Base-by-base conservation (phyloP, 2,113 vertebrate species). In the Sinocyclocheilus rhinocerous region DNA sequence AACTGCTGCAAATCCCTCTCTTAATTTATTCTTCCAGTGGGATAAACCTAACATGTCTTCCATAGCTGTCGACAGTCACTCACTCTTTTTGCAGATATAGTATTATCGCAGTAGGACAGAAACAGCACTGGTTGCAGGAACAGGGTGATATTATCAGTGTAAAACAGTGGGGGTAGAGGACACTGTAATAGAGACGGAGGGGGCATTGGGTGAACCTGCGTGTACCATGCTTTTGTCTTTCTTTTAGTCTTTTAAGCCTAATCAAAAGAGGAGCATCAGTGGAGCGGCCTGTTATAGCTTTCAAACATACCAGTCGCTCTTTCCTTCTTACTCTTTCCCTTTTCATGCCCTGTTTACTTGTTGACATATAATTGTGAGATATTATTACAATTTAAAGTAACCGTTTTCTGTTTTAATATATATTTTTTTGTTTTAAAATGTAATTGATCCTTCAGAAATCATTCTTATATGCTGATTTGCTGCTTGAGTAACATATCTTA, bases 181-280 rank as follows among this genome's bases (percentile, higher is more conserved):
- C 24, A 1, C 61, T 65, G 5, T 22, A 67, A 55, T 45, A 33
- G 39, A 13, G 24, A 67, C 1, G 5, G n/a, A 48, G 7, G 22
- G 10, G n/a, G 24, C 36, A 29, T 55, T 69, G 26, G 22, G 90
- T 86, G 89, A 89, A 81, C 87, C 65, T n/a, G 39, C 83, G 6
- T 8, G 55, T 77, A 39, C 73, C 22, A 39, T 76, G 76, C n/a
- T 59, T 9, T 61, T 57, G 84, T 88, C 86, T 72, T 77, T 85
- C 87, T 42, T 82, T 48, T 79, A 83, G 76, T 72, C 36, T 67
- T 63, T 86, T 86, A 81, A 86, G 61, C 70, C 80, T 57, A 59
- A 59, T 72, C 57, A 29, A 59, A 52, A 86, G 80, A 81, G 48
- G 24, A 86, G 45, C 81, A 82, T 80, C 81, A 82, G 75, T 59